Evolutionary conservation across 1,140 invertebrate genomes (phyloP), one percentile per base, ranked within the genome.

Genomic region (Drosophila lowei): DNA sequence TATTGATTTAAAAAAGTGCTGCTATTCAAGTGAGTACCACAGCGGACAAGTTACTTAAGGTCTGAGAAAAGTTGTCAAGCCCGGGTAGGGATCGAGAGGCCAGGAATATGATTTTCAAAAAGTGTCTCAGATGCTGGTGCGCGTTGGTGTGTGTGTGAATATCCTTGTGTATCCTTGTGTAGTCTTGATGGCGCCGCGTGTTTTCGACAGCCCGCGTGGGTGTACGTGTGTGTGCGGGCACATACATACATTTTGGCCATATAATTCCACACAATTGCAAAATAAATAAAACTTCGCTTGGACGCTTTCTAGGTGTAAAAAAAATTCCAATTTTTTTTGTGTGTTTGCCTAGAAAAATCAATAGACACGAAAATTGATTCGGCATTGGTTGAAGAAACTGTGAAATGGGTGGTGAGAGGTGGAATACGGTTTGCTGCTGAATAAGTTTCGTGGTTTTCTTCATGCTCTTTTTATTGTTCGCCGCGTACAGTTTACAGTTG

Each of bases 101-200:
- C 30, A 16, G 18, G 4, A 8, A 42, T 30, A 8, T 53, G 41
- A 47, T 58, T 67, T 56, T 48, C 16, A 44, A 60, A 18, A 34
- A 55, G 23, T 44, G 48, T 59, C 53, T 44, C 34, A 62, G 34
- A 41, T n/a, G 50, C 6, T 43, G 21, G 60, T 53, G 49, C 55
- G 61, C 58, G 56, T 30, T 47, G 47, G 30, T 55, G 23, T 46
- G 47, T 53, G 43, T 38, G 62, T 43, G 43, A 23, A 64, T 63
- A 62, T 60, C 60, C 60, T 55, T 86, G 72, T 72, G 79, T 86
- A 86, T 88, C 83, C 83, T 88, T 72, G 63, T 55, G 54, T 58
- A 89, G 83, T 86, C 81, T 77, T 74, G 64, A 75, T 83, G 83
- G 83, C 83, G 83, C 83, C 83, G 83, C 83, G 83, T 88, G 83